Conservation (phyloP, 2,888 invertebrate genomes). For the Morpho achilles region DNA sequence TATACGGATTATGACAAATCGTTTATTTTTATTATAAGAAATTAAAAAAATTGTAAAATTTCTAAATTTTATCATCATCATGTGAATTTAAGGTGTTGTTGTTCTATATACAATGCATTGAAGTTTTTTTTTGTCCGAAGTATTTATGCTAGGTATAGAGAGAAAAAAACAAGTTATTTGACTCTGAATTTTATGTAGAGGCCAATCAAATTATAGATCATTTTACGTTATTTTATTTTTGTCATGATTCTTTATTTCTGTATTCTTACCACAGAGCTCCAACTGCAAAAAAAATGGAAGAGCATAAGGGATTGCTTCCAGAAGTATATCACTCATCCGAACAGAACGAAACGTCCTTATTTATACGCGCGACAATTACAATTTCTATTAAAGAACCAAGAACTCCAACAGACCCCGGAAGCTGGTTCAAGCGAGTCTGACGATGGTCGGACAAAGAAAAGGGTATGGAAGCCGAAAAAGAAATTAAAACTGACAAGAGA, state of each 20-base stretch:
- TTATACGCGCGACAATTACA: conserved; percentile 56
- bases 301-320: conserved; percentile 65
- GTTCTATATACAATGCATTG: no score
- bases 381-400: conserved; percentile 54
- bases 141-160: no score
- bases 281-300: conserved; percentile 73
- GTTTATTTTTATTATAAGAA: no score
- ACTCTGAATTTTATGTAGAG: no score
- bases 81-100: no score
- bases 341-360: conserved; percentile 56
- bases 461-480: conserved; percentile 45
- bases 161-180: no score
- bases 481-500: conserved; percentile 46
- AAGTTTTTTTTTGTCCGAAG: background rate
- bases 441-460: conserved; percentile 35
- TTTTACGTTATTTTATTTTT: background rate
- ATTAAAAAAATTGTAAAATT: no score
- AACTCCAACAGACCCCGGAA: conserved; percentile 31
- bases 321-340: conserved; percentile 57
- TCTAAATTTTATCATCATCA: no score
- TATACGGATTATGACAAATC: no score
- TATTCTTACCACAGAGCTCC: conserved; percentile 54
- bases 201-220: no score
- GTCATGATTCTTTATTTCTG: background rate
- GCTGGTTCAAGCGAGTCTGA: conserved; percentile 46